Evolutionary conservation across 2,113 vertebrate species (phyloP).

Genomic region (Nesogale talazaci): DNA sequence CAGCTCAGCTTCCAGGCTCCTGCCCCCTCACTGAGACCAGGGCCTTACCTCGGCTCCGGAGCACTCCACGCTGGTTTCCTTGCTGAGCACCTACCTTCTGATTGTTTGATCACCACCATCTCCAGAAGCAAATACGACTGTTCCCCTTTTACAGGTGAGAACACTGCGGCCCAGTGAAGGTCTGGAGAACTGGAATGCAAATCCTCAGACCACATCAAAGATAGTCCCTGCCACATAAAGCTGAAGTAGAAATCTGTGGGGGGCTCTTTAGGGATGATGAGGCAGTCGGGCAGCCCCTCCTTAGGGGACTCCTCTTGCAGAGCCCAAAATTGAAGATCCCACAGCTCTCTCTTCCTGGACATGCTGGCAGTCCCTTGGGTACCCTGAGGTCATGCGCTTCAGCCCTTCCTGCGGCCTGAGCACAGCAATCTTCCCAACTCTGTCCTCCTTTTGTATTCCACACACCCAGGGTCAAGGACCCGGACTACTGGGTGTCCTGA

Average conservation of each 20-base stretch:
- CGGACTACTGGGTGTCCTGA: neutral
- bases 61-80: neutral
- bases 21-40: neutral
- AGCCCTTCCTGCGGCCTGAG: neutral
- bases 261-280: neutral
- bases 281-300: neutral
- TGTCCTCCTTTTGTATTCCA: neutral
- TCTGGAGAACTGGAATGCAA: conserved; percentile 2
- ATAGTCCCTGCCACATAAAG: too few species aligned
- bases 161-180: neutral
- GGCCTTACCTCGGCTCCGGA: neutral
- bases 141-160: neutral
- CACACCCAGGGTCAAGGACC: neutral
- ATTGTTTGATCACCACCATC: neutral
- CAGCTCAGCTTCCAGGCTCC: neutral
- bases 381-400: neutral
- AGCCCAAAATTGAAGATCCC: neutral
- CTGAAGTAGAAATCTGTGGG: neutral
- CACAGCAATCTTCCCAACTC: neutral
- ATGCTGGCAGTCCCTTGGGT: neutral
- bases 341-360: neutral
- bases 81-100: neutral
- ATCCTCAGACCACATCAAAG: neutral
- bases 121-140: neutral
- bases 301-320: neutral